Base-by-base conservation (phyloP, 2,113 vertebrate species). In the Macrotus californicus region DNA sequence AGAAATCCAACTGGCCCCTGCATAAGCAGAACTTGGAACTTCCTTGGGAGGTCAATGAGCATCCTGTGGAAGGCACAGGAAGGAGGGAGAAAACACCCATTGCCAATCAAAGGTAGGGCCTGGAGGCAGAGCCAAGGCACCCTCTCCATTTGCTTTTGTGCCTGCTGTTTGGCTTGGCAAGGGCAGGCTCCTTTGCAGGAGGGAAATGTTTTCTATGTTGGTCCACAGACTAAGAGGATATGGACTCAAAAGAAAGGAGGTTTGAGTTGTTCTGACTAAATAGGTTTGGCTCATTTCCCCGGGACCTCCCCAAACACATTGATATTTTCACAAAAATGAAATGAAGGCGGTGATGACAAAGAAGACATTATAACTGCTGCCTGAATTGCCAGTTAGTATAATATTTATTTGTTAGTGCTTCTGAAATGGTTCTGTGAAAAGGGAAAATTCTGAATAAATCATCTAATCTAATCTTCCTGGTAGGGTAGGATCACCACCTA, bases 91-190 rank as follows among this genome's bases (percentile, higher is more conserved):
- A 95, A 89, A 93, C 0, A 52, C 77, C 43, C 83, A 19, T 10
- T 96, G 90, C 84, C 81, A 93, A 43, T 76, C 54, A 87, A 95
- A 94, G 52, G 41, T 84, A 93, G 69, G 76, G 52, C 72, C 72
- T 67, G 48, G 7, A 87, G 73, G 87, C 93, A 50, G 24, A 87
- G 46, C 80, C 95, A 93, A 81, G 70, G 93, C 1, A 36, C 92
- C 52, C 1, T 0, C 72, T 96, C 41, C 24, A 21, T 88, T 91
- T 82, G 79, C 81, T 84, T 94, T 94, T 95, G 95, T 93, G 89
- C 29, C 24, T 73, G 48, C 66, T 95, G 61, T 97, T 97, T 96
- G 64, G 14, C 22, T 97, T 97, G 96, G 96, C 95, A 96, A 73
- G 69, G 6, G 5, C 36, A 84, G 36, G 16, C 56, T 92, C n/a